Evolutionary conservation across 2,113 vertebrate species (phyloP).

Genomic region (Phoenicopterus ruber): DNA sequence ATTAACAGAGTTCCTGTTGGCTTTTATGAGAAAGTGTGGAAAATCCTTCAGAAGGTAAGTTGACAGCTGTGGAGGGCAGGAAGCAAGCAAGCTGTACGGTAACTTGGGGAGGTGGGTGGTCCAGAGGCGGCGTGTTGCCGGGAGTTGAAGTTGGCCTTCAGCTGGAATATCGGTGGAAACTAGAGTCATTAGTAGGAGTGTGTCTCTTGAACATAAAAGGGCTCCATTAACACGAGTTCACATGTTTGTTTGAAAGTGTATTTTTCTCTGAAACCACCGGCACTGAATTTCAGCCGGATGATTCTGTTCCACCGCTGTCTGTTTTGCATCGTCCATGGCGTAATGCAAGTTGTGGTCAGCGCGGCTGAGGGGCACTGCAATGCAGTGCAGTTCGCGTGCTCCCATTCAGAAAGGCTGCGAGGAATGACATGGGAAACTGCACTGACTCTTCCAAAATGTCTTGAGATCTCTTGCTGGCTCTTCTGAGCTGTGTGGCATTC

Average conservation of each 20-base stretch:
- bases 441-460: background rate
- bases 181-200: background rate
- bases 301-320: background rate
- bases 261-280: background rate
- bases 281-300: background rate
- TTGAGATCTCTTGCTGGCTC: background rate
- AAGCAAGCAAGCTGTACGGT: background rate
- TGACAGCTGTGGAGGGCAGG: background rate
- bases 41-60: constrained; percentile 90
- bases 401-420: background rate
- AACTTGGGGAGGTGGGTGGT: background rate
- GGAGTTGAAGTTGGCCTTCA: background rate
- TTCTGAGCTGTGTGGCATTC: background rate
- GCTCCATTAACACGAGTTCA: background rate
- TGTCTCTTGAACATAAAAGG: background rate
- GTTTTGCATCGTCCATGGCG: rapidly evolving
- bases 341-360: background rate
- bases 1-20: constrained; percentile 97
- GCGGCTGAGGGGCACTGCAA: background rate
- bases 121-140: background rate
- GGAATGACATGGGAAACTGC: background rate
- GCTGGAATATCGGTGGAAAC: background rate
- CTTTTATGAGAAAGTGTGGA: constrained; percentile 98
- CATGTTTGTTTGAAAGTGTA: background rate
- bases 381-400: background rate